A percentile compares a stretch with the other conserved stretches of the same genome.
Evolutionary conservation across 53 echinoderm and acorn worm species (phyloP).

Genomic region (Antedon mediterranea): DNA sequence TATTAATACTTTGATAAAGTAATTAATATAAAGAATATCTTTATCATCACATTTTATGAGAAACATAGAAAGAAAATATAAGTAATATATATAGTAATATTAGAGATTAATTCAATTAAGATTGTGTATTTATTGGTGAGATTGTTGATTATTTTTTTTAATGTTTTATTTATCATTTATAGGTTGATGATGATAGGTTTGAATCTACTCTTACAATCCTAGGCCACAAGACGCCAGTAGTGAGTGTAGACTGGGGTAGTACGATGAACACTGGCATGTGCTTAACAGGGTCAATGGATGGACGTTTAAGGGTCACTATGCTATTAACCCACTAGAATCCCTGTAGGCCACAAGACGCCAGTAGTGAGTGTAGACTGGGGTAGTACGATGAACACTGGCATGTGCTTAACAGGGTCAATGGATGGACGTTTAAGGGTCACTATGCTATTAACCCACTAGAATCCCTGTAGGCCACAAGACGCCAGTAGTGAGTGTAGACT

Average conservation of each 20-base stretch:
- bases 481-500: conserved; percentile 94
- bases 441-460: conserved; percentile 33
- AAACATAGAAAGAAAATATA: too few relatives aligned
- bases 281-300: conserved; percentile 96
- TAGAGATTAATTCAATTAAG: too few relatives aligned
- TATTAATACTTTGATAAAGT: too few relatives aligned
- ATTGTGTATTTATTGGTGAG: neutral
- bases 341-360: conserved; percentile 45
- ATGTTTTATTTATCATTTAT: conserved; percentile 25
- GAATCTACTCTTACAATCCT: conserved; percentile 60
- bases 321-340: conserved; percentile 20
- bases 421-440: conserved; percentile 92
- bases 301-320: conserved; percentile 81
- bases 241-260: conserved; percentile 97
- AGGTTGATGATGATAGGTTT: conserved; percentile 26
- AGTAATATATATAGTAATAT: too few relatives aligned
- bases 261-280: conserved; percentile 94
- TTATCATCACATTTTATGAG: too few relatives aligned
- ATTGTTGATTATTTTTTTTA: neutral
- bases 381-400: conserved; percentile 82
- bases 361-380: conserved; percentile 98
- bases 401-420: conserved; percentile 96
- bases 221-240: conserved; percentile 85
- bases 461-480: conserved; percentile 31
- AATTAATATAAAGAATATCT: too few relatives aligned